Percentiles rank a stretch among this genome's conserved stretches.
Conservation (phyloP, 1,140 invertebrate species). For the Lethrus apterus region DNA sequence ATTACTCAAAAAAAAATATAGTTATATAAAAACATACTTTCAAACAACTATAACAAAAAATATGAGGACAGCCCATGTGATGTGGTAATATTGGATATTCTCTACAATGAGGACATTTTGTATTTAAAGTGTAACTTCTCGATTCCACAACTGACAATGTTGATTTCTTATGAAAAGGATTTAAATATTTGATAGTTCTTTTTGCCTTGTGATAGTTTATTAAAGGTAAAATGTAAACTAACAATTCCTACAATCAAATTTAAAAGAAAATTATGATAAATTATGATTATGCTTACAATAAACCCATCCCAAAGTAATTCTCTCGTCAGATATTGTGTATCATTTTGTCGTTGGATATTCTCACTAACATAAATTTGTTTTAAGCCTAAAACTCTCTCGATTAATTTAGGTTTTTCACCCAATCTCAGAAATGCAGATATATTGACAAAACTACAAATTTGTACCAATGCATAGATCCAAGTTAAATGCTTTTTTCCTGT, state of each 20-base stretch:
- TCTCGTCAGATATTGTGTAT: slow-evolving; percentile 36
- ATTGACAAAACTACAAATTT: slow-evolving; percentile 35
- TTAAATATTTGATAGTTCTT: slow-evolving; percentile 29
- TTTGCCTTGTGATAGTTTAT: slow-evolving; percentile 39
- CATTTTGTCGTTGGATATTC: slow-evolving; percentile 26
- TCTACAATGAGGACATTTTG: slow-evolving; percentile 49
- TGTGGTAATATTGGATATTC: slow-evolving; percentile 51
- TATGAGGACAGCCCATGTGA: slow-evolving; percentile 55
- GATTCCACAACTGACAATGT: slow-evolving; percentile 5
- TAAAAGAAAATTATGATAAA: background rate
- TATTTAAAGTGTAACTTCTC: slow-evolving; percentile 39
- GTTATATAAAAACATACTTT: slow-evolving; percentile 38
- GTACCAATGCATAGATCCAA: slow-evolving; percentile 23
- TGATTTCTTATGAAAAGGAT: slow-evolving; percentile 30
- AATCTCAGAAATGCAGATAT: slow-evolving; percentile 33
- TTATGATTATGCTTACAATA: slow-evolving; percentile 30
- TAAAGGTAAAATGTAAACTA: slow-evolving; percentile 36
- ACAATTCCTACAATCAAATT: slow-evolving; percentile 30
- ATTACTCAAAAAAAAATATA: slow-evolving; percentile 9
- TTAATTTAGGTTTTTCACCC: slow-evolving; percentile 33
- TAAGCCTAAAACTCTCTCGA: slow-evolving; percentile 35
- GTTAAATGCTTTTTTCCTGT: slow-evolving; percentile 24
- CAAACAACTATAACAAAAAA: slow-evolving; percentile 59
- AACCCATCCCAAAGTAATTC: slow-evolving; percentile 41
- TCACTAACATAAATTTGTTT: slow-evolving; percentile 32